Evolutionary conservation across 2,888 invertebrate genomes (phyloP).

Genomic region (Silvanus unidentatus): DNA sequence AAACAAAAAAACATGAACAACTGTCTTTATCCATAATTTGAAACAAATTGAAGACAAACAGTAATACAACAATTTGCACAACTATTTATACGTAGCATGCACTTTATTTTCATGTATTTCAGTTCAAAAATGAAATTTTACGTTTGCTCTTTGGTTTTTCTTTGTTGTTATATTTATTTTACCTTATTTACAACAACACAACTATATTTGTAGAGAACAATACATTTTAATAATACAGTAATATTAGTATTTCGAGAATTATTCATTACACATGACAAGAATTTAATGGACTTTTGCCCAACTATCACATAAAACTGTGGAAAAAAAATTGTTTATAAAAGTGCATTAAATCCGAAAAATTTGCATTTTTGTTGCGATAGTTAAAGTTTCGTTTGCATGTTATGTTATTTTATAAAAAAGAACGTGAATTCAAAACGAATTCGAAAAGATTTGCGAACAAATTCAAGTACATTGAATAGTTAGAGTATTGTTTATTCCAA

Average conservation of each 20-base stretch:
- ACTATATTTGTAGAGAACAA: no score
- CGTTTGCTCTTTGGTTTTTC: not conserved
- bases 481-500: constrained; percentile 25
- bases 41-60: no score
- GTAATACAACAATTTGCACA: not conserved
- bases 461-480: constrained; percentile 11
- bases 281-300: no score
- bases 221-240: no score
- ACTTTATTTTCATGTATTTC: not conserved
- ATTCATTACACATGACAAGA: no score
- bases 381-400: constrained; percentile 16
- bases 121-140: not conserved
- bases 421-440: constrained; percentile 1
- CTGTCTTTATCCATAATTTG: not conserved
- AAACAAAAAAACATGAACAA: not conserved
- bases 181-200: no score
- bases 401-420: constrained; percentile 13
- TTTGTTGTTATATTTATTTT: not conserved
- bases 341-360: no score
- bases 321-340: no score
- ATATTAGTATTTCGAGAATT: no score
- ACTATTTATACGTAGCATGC: not conserved
- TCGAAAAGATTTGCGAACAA: no score
- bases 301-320: no score
- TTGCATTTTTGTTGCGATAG: constrained; percentile 4